Percentiles rank a stretch among this genome's conserved stretches.
Evolutionary conservation across 2,113 vertebrate species (phyloP).

Genomic region (Anseranas semipalmata): DNA sequence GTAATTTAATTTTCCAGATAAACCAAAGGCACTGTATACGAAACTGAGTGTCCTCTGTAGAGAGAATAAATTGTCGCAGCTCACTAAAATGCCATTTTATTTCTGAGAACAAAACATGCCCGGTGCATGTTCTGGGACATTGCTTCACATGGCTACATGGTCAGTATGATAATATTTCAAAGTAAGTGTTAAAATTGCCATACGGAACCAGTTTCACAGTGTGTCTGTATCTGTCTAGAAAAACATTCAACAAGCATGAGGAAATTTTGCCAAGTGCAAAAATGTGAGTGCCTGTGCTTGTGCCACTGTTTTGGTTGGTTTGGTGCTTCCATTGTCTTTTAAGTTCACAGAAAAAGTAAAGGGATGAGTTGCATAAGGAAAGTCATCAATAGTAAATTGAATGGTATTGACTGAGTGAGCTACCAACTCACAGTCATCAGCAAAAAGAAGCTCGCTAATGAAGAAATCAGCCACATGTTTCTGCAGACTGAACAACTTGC

Average conservation of each 20-base stretch:
- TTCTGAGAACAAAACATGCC: background rate
- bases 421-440: conserved; percentile 44
- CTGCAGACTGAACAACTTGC: conserved; percentile 9
- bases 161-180: background rate
- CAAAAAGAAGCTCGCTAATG: conserved; percentile 48
- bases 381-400: conserved; percentile 47
- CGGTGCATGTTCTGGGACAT: background rate
- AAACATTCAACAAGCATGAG: background rate
- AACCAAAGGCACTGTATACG: background rate
- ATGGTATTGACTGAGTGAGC: conserved; percentile 37
- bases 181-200: background rate
- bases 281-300: accelerated
- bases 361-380: background rate
- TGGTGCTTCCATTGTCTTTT: background rate
- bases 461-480: conserved; percentile 42
- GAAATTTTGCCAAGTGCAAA: background rate
- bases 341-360: background rate
- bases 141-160: background rate
- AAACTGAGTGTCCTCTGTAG: background rate
- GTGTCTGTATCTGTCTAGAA: background rate
- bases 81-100: background rate
- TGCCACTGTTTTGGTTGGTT: background rate
- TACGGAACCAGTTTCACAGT: background rate
- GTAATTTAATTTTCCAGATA: background rate
- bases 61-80: background rate